Percentiles rank a stretch among this genome's conserved stretches.
Conservation (phyloP, 2,888 invertebrate species). For the Cerceris rybyensis region DNA sequence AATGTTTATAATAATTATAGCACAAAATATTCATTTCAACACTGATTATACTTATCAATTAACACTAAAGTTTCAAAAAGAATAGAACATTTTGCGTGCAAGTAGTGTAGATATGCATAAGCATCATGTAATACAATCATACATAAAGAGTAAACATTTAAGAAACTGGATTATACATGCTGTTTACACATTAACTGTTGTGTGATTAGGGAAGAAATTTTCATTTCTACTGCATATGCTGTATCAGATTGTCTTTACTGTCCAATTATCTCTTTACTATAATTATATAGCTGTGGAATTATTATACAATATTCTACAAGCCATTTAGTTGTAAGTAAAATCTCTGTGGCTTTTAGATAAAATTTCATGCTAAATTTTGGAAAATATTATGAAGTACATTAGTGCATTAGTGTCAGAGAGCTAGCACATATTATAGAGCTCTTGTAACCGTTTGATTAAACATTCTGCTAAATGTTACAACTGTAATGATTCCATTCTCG, state of each 20-base stretch:
- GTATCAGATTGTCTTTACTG: conserved; percentile 24
- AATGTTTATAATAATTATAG: conserved; percentile 46
- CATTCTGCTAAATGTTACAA: conserved; percentile 39
- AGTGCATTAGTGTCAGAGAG: conserved; percentile 58
- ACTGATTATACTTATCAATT: conserved; percentile 58
- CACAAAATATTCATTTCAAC: conserved; percentile 46
- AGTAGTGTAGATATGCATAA: conserved; percentile 69
- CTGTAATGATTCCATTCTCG: conserved; percentile 52
- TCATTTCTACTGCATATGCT: conserved; percentile 24
- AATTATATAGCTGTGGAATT: conserved; percentile 38
- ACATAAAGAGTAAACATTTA: conserved; percentile 67
- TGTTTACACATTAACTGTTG: conserved; percentile 52
- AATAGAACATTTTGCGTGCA: conserved; percentile 70
- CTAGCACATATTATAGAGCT: conserved; percentile 43
- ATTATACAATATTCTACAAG: conserved; percentile 54
- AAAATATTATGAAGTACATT: conserved; percentile 40
- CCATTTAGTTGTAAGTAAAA: conserved; percentile 39
- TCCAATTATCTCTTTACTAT: conserved; percentile 38
- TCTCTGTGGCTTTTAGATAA: conserved; percentile 46
- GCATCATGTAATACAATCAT: conserved; percentile 69
- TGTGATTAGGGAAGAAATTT: conserved; percentile 37
- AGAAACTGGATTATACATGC: conserved; percentile 61
- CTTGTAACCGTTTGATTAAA: conserved; percentile 20
- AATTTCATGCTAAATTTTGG: conserved; percentile 56
- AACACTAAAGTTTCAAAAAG: conserved; percentile 54